These are phyloP conservation scores for Phyllopteryx taeniolatus DNA, from an alignment of 2,113 vertebrate genomes.

Conservation along the genomic window DNA sequence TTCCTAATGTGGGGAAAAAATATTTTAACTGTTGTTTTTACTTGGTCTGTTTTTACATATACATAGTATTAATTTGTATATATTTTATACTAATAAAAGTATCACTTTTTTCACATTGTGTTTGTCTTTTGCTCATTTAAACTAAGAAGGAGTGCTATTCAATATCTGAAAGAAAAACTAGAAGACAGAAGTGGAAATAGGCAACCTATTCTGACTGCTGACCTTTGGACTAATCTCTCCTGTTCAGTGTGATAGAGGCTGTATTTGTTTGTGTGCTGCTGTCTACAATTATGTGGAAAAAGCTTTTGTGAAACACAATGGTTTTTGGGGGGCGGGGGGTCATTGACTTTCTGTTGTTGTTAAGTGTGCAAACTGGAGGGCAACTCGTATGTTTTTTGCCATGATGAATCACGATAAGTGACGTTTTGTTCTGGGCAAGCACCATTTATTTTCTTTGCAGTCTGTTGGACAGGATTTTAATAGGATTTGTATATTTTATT, in stretches of 20 bases:
- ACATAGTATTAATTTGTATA: slow-evolving; percentile 31
- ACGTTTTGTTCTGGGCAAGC: background rate
- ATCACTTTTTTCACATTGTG: slow-evolving; percentile 15
- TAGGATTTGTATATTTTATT: background rate
- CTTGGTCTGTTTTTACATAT: slow-evolving; percentile 3
- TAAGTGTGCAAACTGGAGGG: background rate
- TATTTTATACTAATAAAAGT: slow-evolving; percentile 65
- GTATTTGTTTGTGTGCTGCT: background rate
- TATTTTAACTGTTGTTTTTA: slow-evolving; percentile 38
- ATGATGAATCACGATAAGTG: background rate
- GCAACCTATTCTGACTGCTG: background rate
- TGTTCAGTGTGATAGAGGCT: background rate
- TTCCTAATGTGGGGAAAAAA: background rate
- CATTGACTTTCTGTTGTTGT: background rate
- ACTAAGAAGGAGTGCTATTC: background rate
- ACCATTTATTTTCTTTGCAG: background rate
- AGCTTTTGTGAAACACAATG: background rate
- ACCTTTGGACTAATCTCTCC: background rate
- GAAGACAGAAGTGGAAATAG: background rate
- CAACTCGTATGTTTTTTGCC: background rate
- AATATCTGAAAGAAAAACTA: background rate
- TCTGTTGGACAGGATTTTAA: background rate
- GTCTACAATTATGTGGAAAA: background rate
- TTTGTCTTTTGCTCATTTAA: background rate
- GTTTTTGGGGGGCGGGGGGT: background rate